Percentiles rank a stretch among this genome's conserved stretches.
These are phyloP conservation scores for Xylota segnis DNA, from an alignment of 2,888 invertebrate species.

Conservation along the genomic window DNA sequence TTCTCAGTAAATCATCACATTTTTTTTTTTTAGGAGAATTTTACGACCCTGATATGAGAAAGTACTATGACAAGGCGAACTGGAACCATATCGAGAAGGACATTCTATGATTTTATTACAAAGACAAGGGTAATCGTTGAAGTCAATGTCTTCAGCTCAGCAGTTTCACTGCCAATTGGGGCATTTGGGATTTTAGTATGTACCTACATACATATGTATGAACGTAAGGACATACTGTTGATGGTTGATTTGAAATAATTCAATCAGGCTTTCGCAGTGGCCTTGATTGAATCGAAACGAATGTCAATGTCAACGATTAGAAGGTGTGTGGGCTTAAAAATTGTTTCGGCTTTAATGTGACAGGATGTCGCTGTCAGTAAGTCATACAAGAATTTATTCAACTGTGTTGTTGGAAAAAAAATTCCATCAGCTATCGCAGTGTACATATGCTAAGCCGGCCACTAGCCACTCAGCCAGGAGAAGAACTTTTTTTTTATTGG, in stretches of 20 bases:
- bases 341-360: neutral
- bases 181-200: neutral
- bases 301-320: conserved; percentile 2
- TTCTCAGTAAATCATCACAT: conserved; percentile 52
- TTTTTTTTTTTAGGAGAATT: conserved; percentile 23
- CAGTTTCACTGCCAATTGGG: conserved; percentile 17
- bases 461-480: neutral
- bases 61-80: conserved; percentile 21
- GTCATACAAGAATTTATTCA: neutral
- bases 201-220: too few species aligned
- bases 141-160: conserved; percentile 34
- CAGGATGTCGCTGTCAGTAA: too few species aligned
- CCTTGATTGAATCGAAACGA: conserved; percentile 21
- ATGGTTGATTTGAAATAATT: conserved; percentile 22
- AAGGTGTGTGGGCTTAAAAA: neutral
- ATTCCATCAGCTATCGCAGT: neutral
- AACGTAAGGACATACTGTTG: too few species aligned
- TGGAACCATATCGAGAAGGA: conserved; percentile 21
- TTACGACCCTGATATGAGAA: conserved; percentile 32
- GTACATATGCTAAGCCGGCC: neutral
- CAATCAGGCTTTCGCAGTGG: neutral
- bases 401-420: neutral
- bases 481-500: neutral
- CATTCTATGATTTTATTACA: conserved; percentile 37
- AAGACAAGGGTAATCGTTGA: conserved; percentile 22